Conservation (phyloP, 1,140 invertebrate genomes). For the Chlorops oryzae region DNA sequence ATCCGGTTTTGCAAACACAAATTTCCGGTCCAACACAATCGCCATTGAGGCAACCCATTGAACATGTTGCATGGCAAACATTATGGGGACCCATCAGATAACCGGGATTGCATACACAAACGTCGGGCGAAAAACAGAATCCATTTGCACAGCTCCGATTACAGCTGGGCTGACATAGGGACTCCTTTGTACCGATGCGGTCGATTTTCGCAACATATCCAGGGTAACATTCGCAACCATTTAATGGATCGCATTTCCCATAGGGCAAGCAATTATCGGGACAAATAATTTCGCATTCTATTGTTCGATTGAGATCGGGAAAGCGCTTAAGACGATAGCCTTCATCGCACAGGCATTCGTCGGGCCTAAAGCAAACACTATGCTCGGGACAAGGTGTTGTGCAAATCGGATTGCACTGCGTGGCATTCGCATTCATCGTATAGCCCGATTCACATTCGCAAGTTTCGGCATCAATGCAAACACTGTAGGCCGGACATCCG, state of each 20-base stretch:
- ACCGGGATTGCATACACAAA: slow-evolving; percentile 54
- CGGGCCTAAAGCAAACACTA: slow-evolving; percentile 14
- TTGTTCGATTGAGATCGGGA: slow-evolving; percentile 23
- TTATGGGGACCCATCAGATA: slow-evolving; percentile 47
- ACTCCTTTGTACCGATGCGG: slow-evolving; percentile 17
- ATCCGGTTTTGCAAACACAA: slow-evolving; percentile 59
- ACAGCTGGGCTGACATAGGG: slow-evolving; percentile 53
- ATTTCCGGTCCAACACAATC: slow-evolving; percentile 46
- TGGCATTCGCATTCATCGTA: slow-evolving; percentile 14
- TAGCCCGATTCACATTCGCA: slow-evolving; percentile 59
- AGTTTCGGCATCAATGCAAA: slow-evolving; percentile 45
- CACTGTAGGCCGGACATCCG: slow-evolving; percentile 44
- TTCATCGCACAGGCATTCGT: slow-evolving; percentile 14
- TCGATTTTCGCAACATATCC: slow-evolving; percentile 16
- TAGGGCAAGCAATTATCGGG: slow-evolving; percentile 13
- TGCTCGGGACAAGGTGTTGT: slow-evolving; percentile 13
- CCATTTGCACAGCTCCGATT: slow-evolving; percentile 52
- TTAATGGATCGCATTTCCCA: slow-evolving; percentile 23
- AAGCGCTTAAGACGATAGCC: slow-evolving; percentile 17
- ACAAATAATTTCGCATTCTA: slow-evolving; percentile 51
- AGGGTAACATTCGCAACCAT: slow-evolving; percentile 24
- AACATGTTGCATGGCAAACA: slow-evolving; percentile 33
- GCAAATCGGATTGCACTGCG: slow-evolving; percentile 10
- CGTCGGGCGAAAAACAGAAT: slow-evolving; percentile 52
- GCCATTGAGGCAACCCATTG: slow-evolving; percentile 39